Evolutionary conservation across 2,113 vertebrate species (phyloP).

Genomic region (Sarotherodon lohbergeri): DNA sequence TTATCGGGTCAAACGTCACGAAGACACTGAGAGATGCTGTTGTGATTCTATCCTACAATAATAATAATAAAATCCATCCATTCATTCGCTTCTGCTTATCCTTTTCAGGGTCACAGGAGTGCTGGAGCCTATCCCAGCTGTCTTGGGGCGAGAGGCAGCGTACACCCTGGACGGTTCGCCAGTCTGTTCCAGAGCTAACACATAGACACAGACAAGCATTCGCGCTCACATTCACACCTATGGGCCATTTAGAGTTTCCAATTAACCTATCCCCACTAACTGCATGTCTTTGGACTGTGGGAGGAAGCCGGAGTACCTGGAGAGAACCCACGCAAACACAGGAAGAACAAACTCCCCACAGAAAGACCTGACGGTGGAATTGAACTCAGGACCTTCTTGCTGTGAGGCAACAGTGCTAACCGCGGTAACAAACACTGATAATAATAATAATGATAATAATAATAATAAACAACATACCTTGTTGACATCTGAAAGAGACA

Average conservation of each 20-base stretch:
- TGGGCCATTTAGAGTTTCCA: not conserved
- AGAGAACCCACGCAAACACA: not conserved
- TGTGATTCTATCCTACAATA: not conserved
- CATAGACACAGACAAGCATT: not conserved
- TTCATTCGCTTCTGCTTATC: not conserved
- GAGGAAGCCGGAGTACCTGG: rapidly evolving
- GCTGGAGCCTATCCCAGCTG: not conserved
- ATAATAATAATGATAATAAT: not conserved
- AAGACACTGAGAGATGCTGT: not conserved
- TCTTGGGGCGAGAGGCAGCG: rapidly evolving
- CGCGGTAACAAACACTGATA: rapidly evolving
- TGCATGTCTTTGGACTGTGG: not conserved
- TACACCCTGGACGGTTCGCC: not conserved
- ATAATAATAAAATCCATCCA: not conserved
- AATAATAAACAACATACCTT: not conserved
- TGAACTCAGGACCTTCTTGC: not conserved
- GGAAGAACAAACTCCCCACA: not conserved
- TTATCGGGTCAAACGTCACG: not conserved
- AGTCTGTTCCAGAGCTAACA: not conserved
- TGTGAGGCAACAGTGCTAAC: not conserved
- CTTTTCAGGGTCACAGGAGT: not conserved
- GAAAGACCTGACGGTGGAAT: not conserved
- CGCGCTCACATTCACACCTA: rapidly evolving
- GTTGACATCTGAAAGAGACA: not conserved
- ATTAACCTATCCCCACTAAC: rapidly evolving